phyloP scores from a whole-genome alignment of 2,888 invertebrate species.

The Caenorhabditis parvicauda region DNA sequence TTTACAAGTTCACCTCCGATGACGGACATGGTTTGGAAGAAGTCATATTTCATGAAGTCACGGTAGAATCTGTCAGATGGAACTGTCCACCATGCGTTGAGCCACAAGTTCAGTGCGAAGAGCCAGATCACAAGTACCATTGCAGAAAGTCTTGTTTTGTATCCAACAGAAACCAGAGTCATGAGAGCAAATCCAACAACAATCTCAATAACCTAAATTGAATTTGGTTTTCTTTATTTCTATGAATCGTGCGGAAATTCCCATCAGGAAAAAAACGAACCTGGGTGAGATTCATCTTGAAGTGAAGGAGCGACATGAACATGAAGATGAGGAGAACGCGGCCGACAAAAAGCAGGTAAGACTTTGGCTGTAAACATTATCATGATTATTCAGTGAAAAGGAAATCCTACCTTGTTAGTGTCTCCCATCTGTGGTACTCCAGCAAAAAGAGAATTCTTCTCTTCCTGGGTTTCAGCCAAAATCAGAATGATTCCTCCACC shows the following conservation, averaged over 20 bases:
- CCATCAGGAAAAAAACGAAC: neutral
- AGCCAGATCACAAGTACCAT: constrained; percentile 86
- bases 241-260: constrained; percentile 2
- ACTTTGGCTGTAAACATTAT: constrained; percentile 74
- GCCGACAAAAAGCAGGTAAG: constrained; percentile 91
- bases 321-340: constrained; percentile 93
- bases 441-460: constrained; percentile 77
- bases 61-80: constrained; percentile 90
- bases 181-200: constrained; percentile 86
- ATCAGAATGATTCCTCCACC: constrained; percentile 94
- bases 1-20: constrained; percentile 75
- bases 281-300: constrained; percentile 82
- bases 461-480: constrained; percentile 76
- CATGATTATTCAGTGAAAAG: neutral
- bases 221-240: too few relatives aligned
- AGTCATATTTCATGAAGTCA: constrained; percentile 99
- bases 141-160: constrained; percentile 96
- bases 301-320: constrained; percentile 92
- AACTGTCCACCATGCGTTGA: constrained; percentile 97
- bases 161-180: constrained; percentile 92
- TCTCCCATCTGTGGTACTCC: constrained; percentile 76
- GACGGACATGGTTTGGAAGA: constrained; percentile 92
- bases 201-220: constrained; percentile 74
- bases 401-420: constrained; percentile 31
- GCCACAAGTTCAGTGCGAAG: constrained; percentile 83